Conservation (phyloP, 2,797 vertebrate genomes). For the Perodicticus potto region DNA sequence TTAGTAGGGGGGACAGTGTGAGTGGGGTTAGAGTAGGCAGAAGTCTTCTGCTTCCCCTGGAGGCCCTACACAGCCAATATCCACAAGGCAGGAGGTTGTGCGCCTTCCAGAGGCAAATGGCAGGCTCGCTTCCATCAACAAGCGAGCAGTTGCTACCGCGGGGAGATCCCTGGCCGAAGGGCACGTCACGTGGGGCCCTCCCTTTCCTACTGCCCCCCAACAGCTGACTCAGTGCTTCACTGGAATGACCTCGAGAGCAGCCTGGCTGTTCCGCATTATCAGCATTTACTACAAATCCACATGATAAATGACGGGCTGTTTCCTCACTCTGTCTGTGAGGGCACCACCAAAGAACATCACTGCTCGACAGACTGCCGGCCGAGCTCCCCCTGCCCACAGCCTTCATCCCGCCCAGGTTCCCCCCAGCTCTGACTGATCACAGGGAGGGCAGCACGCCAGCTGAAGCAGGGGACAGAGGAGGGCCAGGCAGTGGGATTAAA, state of each 20-base stretch:
- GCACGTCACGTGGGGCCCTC: background rate
- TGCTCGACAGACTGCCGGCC: conserved; percentile 2
- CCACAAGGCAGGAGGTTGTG: background rate
- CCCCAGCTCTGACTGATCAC: conserved; percentile 8
- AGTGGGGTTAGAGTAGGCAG: background rate
- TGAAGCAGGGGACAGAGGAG: conserved; percentile 61
- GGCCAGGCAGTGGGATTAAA: conserved; percentile 67
- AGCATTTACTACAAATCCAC: conserved; percentile 55
- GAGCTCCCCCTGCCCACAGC: background rate
- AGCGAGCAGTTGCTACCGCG: background rate
- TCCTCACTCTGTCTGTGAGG: conserved; percentile 71
- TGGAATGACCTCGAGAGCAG: conserved; percentile 8
- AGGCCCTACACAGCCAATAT: background rate
- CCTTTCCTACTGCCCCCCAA: conserved; percentile 47
- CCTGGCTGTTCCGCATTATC: conserved; percentile 75
- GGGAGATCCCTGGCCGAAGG: conserved; percentile 45
- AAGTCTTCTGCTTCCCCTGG: conserved; percentile 17
- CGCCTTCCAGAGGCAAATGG: background rate
- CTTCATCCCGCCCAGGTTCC: background rate
- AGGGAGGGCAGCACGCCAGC: conserved; percentile 67
- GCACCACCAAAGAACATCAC: conserved; percentile 64
- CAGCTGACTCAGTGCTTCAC: conserved; percentile 45
- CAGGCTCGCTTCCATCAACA: background rate
- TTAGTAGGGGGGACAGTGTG: background rate
- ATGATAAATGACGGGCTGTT: conserved; percentile 75